phyloP scores from a whole-genome alignment of 2,113 vertebrate genomes.

The Clarias batrachus region DNA sequence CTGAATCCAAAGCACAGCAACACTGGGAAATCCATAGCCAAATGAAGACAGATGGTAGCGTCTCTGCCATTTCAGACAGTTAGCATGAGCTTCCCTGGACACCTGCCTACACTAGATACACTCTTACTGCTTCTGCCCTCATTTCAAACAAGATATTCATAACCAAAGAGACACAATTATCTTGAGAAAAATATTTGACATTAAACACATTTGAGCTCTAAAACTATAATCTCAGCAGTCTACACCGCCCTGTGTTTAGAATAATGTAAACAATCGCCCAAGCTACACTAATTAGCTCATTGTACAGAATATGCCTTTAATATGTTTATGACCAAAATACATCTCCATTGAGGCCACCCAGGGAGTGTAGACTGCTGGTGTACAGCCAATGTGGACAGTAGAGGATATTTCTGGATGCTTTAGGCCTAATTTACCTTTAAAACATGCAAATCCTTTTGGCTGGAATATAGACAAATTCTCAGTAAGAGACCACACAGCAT shows the following conservation, averaged over 20 bases:
- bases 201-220: neutral
- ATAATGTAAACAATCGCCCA: conserved; percentile 19
- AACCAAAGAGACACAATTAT: conserved; percentile 6
- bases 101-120: conserved; percentile 19
- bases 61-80: conserved; percentile 48
- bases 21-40: conserved; percentile 38
- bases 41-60: conserved; percentile 43
- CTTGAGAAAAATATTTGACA: neutral
- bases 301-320: conserved; percentile 2
- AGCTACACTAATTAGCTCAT: neutral
- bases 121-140: conserved; percentile 14
- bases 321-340: conserved; percentile 13
- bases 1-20: conserved; percentile 22
- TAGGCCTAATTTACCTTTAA: conserved; percentile 7
- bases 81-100: conserved; percentile 42
- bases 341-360: conserved; percentile 46
- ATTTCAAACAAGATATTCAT: conserved; percentile 1
- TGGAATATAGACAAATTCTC: conserved; percentile 13
- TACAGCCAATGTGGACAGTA: conserved; percentile 8
- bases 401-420: conserved; percentile 39
- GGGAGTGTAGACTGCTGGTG: conserved; percentile 28
- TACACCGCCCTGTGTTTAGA: neutral
- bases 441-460: conserved; percentile 2
- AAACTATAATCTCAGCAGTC: neutral
- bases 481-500: neutral